Percentiles rank a stretch among this genome's conserved stretches.
phyloP scores from a whole-genome alignment of 1,140 invertebrate species.

The Leptinotarsa defecta region DNA sequence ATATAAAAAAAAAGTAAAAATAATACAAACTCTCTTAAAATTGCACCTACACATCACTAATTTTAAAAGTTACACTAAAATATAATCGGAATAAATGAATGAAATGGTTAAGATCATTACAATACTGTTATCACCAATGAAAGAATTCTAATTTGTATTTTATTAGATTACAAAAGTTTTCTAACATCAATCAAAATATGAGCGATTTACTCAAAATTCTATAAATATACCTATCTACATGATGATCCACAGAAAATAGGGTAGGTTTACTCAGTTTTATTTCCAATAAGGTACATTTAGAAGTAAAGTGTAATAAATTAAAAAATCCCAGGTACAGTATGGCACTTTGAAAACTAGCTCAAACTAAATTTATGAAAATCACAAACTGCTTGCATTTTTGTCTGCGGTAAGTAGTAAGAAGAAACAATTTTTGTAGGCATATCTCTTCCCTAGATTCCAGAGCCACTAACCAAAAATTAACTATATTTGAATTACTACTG shows the following conservation, averaged over 20 bases:
- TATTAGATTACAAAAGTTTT: slow-evolving; percentile 34
- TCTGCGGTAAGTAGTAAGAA: too few relatives aligned
- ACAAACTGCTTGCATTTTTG: too few relatives aligned
- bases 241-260: not conserved
- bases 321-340: too few relatives aligned
- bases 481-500: too few relatives aligned
- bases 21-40: slow-evolving; percentile 25
- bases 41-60: slow-evolving; percentile 33
- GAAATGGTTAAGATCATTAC: not conserved
- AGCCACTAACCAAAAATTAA: too few relatives aligned
- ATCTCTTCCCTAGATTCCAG: too few relatives aligned
- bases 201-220: slow-evolving; percentile 37
- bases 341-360: too few relatives aligned
- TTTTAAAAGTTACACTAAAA: slow-evolving; percentile 36
- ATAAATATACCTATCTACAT: not conserved
- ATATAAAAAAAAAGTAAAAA: not conserved
- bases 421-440: too few relatives aligned
- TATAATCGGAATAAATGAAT: slow-evolving; percentile 28
- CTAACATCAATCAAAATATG: slow-evolving; percentile 42
- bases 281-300: too few relatives aligned
- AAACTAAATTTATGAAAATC: too few relatives aligned
- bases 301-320: too few relatives aligned
- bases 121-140: slow-evolving; percentile 8
- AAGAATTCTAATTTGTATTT: slow-evolving; percentile 27
- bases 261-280: too few relatives aligned